These are phyloP conservation scores for Tetraodon nigroviridis DNA, from an alignment of 2,113 vertebrate genomes.

Conservation along the genomic window DNA sequence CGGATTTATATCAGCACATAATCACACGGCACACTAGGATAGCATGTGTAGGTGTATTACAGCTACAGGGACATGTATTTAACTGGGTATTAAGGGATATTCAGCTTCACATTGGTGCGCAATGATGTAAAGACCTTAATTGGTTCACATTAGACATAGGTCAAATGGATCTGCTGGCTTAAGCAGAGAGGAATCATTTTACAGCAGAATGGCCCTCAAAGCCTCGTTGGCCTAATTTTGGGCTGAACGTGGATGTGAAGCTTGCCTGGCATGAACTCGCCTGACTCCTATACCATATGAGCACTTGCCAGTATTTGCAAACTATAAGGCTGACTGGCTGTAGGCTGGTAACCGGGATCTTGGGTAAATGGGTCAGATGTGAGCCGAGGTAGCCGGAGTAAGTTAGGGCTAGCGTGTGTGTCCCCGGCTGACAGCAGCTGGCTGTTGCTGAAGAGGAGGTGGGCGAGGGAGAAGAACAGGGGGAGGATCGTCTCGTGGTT, in stretches of 20 bases:
- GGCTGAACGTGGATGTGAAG: constrained; percentile 15
- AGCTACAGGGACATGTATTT: constrained; percentile 63
- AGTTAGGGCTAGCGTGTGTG: constrained; percentile 38
- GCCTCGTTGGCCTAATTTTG: constrained; percentile 52
- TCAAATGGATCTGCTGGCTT: constrained; percentile 65
- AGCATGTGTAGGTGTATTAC: constrained; percentile 68
- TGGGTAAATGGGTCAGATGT: constrained; percentile 62
- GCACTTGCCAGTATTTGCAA: constrained; percentile 31
- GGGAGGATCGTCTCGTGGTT: constrained; percentile 50
- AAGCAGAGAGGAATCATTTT: constrained; percentile 50
- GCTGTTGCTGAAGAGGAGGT: constrained; percentile 21
- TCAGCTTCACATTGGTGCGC: constrained; percentile 47
- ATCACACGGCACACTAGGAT: constrained; percentile 52
- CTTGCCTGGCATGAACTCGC: constrained; percentile 29
- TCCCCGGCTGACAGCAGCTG: constrained; percentile 43
- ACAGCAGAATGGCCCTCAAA: constrained; percentile 33
- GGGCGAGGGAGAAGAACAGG: not conserved
- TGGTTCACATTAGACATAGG: constrained; percentile 64
- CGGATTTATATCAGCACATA: constrained; percentile 62
- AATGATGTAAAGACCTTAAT: constrained; percentile 62
- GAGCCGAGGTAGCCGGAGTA: constrained; percentile 57
- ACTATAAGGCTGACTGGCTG: constrained; percentile 36
- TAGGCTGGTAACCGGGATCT: constrained; percentile 38
- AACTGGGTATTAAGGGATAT: constrained; percentile 64
- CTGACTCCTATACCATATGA: constrained; percentile 35